phyloP scores from a whole-genome alignment of 2,888 invertebrate genomes.

The Leptarthrus brevirostris region DNA sequence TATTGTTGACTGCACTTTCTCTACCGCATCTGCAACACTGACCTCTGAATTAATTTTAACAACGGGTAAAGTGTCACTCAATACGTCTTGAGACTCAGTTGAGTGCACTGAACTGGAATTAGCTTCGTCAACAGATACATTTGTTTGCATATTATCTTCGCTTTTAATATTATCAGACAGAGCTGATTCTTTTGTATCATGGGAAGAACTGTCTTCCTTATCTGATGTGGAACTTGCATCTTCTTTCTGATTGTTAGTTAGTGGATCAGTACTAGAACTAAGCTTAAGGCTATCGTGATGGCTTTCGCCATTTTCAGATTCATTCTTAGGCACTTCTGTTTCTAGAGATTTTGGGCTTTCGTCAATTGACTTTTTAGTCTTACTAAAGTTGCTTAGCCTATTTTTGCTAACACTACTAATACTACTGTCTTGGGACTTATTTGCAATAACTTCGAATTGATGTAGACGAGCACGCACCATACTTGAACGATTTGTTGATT shows the following conservation, averaged over 20 bases:
- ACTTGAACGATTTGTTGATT: slow-evolving; percentile 57
- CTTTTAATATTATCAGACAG: not conserved
- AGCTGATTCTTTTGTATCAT: not conserved
- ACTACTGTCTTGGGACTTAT: slow-evolving; percentile 48
- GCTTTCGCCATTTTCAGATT: slow-evolving; percentile 19
- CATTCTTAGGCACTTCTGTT: slow-evolving; percentile 52
- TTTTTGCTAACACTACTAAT: slow-evolving; percentile 49
- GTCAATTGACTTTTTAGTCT: slow-evolving; percentile 15
- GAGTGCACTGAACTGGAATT: not conserved
- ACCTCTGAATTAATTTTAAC: slow-evolving; percentile 6
- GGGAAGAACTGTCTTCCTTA: not conserved
- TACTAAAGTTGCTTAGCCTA: slow-evolving; percentile 17
- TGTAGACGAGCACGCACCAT: slow-evolving; percentile 61
- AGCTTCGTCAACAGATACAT: slow-evolving; percentile 15
- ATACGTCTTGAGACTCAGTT: not conserved
- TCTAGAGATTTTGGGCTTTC: slow-evolving; percentile 41
- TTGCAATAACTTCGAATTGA: slow-evolving; percentile 59
- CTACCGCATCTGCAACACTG: not conserved
- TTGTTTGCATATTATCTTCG: slow-evolving; percentile 14
- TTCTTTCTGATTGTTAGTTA: slow-evolving; percentile 17
- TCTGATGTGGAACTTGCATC: slow-evolving; percentile 38
- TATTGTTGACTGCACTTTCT: slow-evolving; percentile 35
- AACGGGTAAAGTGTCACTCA: not conserved
- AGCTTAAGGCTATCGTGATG: not conserved
- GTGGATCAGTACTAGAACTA: slow-evolving; percentile 4